Evolutionary conservation across 2,888 invertebrate species (phyloP), one percentile per base, ranked within the genome.

Genomic region (Metopia argyrocephala): DNA sequence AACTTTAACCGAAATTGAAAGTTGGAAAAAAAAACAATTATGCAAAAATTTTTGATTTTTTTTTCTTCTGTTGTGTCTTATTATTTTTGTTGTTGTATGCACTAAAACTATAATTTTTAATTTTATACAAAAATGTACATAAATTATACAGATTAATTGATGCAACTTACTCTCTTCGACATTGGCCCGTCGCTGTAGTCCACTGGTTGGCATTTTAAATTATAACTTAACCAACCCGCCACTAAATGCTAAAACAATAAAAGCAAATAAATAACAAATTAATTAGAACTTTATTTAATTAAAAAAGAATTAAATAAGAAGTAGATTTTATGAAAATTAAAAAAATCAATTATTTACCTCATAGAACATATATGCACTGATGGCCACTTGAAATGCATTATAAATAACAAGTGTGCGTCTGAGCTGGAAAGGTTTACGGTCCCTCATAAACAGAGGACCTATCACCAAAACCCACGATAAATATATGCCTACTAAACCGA

Each of bases 141-240:
- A 9, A 4, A 20, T 6, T 50, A 50, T 20, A 25, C 15, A 25
- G 1, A 28, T 12, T 5, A 5, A 27, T 38, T 9, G 52, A 27
- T 20, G 18, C 15, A 21, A 84, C 95, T 93, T 91, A 97, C 97
- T 92, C 96, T 93, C 88, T 95, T 91, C n/a, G 97, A 97, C 90
- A 94, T 93, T 69, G 93, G 94, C 86, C 94, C 94, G 86, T 94
- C 93, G 28, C 97, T 96, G 91, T 98, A 98, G 91, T 98, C 98
- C 27, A 98, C 97, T 0, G 97, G 97, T 90, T 98, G 96, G 88
- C 98, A 98, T 84, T 95, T 93, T 85, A 95, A 94, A 89, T 96
- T 97, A 92, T 98, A 98, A 82, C 93, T 93, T 89, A 97, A 93
- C 98, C 98, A 98, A 68, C 98, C 98, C 28, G 96, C 95, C 94